phyloP scores from a whole-genome alignment of 1,140 invertebrate genomes.

The Drosophila bipectinata region DNA sequence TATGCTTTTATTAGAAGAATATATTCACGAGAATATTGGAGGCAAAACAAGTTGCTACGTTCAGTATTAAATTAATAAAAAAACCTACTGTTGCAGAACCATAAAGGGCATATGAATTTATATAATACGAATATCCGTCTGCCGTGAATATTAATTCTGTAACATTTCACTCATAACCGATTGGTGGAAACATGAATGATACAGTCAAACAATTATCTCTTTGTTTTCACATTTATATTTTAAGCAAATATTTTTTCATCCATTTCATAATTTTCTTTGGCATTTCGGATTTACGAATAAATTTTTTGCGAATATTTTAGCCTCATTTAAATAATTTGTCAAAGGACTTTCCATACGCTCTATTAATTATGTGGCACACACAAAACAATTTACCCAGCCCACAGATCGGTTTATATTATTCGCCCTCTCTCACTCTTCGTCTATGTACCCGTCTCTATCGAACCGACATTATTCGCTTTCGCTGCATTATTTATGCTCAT shows the following conservation, averaged over 20 bases:
- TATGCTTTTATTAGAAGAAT: not conserved
- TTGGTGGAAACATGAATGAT: conserved; percentile 8
- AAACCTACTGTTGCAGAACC: too few species aligned
- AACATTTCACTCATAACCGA: conserved; percentile 27
- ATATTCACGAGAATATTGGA: not conserved
- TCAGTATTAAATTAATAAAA: not conserved
- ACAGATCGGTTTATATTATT: conserved; percentile 6
- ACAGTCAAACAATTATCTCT: not conserved
- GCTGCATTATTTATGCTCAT: conserved; percentile 66
- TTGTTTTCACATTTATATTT: conserved; percentile 9
- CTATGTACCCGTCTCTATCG: not conserved
- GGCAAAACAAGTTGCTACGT: not conserved
- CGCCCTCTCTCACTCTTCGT: not conserved
- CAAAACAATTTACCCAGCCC: conserved; percentile 16
- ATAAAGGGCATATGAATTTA: too few species aligned
- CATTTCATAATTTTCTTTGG: conserved; percentile 39
- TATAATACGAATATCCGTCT: conserved; percentile 5
- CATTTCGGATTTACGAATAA: conserved; percentile 33
- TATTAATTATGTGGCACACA: conserved; percentile 70
- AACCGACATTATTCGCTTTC: conserved; percentile 10
- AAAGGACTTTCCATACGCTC: conserved; percentile 61
- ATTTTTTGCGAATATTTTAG: conserved; percentile 57
- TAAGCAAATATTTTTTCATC: conserved; percentile 39
- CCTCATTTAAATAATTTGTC: conserved; percentile 64
- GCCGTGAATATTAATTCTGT: conserved; percentile 9